Percentiles rank a stretch among this genome's conserved stretches.
Conservation (phyloP, 2,113 vertebrate species). For the Carlito syrichta region DNA sequence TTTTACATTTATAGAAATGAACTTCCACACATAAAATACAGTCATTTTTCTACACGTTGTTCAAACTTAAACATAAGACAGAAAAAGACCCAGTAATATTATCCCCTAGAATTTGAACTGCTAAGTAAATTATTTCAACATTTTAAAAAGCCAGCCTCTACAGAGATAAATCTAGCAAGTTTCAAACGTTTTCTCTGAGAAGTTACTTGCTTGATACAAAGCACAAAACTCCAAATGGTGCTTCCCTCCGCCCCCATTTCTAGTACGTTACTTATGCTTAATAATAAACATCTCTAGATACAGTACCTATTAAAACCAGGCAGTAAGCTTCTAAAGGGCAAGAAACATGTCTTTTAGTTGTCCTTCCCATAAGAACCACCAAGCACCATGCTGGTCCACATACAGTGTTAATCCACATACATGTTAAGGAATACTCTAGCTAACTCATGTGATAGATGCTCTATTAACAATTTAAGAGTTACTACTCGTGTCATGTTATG, state of each 20-base stretch:
- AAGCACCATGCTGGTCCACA: not conserved
- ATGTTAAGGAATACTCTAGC: not conserved
- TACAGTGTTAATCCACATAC: not conserved
- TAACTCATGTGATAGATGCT: not conserved
- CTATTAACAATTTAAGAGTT: not conserved
- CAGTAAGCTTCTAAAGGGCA: not conserved
- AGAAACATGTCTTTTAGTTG: not conserved
- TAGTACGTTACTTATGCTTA: not conserved
- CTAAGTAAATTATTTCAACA: slow-evolving; percentile 25
- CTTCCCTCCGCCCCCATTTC: not conserved
- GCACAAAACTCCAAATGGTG: not conserved
- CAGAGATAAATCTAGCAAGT: slow-evolving; percentile 8
- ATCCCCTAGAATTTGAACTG: not conserved
- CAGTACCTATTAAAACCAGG: slow-evolving; percentile 2
- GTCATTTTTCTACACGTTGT: not conserved
- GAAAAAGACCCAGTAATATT: not conserved
- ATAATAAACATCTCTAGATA: slow-evolving; percentile 18
- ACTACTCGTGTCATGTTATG: not conserved
- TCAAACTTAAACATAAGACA: slow-evolving; percentile 26
- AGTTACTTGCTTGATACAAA: slow-evolving; percentile 9
- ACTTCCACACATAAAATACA: not conserved
- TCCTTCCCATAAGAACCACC: not conserved
- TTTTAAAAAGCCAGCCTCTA: slow-evolving; percentile 36
- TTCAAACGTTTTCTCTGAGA: slow-evolving; percentile 27
- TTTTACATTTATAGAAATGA: slow-evolving; percentile 27